Conservation (phyloP, 2,113 vertebrate genomes). For the Amblyornis subalaris region DNA sequence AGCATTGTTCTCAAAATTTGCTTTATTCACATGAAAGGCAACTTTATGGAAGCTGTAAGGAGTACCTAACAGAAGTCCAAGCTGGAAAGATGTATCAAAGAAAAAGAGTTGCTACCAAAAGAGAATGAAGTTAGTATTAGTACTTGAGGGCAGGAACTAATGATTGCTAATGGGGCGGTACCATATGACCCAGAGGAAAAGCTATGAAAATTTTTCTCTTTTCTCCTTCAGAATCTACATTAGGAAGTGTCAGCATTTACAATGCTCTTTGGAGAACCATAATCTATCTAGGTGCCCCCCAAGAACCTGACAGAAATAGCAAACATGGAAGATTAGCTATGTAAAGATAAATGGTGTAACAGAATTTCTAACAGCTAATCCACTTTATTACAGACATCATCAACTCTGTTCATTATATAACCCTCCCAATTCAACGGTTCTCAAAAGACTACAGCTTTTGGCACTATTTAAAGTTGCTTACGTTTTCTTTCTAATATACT, state of each 20-base stretch:
- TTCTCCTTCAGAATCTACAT: neutral
- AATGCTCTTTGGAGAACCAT: neutral
- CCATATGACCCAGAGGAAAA: neutral
- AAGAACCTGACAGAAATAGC: neutral
- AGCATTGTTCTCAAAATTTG: neutral
- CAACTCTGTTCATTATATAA: slow-evolving; percentile 28
- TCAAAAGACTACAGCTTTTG: neutral
- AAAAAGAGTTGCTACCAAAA: neutral
- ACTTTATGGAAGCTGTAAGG: neutral
- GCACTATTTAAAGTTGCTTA: slow-evolving; percentile 17
- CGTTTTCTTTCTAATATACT: slow-evolving; percentile 28
- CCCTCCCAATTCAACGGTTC: neutral
- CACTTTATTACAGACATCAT: slow-evolving; percentile 11
- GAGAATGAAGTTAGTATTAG: neutral
- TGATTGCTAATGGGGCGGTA: neutral
- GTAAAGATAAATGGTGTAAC: neutral
- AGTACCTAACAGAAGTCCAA: neutral
- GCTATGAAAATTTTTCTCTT: neutral
- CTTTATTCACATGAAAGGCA: neutral
- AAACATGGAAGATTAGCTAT: neutral
- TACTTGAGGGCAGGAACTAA: neutral
- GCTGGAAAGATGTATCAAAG: neutral
- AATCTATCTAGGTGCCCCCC: neutral
- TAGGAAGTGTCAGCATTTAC: neutral
- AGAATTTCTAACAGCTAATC: neutral